Evolutionary conservation across 1,140 invertebrate genomes (phyloP), one percentile per base, ranked within the genome.

Genomic region (Sipha flava): DNA sequence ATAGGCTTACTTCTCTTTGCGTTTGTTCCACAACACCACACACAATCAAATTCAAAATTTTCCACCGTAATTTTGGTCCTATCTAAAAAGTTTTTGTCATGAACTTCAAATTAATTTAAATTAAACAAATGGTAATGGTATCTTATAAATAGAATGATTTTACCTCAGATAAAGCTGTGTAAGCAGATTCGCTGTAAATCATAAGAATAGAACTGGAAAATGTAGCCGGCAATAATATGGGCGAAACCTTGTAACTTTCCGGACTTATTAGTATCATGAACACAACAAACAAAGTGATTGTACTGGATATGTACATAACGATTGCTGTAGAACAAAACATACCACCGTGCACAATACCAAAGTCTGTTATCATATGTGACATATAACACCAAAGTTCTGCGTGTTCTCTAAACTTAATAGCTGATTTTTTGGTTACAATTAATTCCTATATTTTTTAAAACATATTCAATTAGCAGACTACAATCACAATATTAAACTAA

Each of bases 331-430:
- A 68, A 43, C 34, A 16, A 68, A 21, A 68, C 23, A 68, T 68
- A 23, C 64, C 21, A 7, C 64, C 21, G 23, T 68, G 64, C 14
- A 43, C 64, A 2, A 40, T 43, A 0, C 64, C 64, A 3, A 68
- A 68, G 43, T 68, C 64, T 6, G 31, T 68, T 37, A 68, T 68
- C 2, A 68, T 21, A 40, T 68, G 10, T 43, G 64, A 68, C 64
- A 68, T 37, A 23, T 68, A 26, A 68, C 64, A 68, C 64, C 64
- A 68, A 40, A 68, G 64, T 43, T 68, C 64, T 21, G 23, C n/a
- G 12, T 68, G 37, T 14, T 68, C 64, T 43, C 37, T 68, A 43
- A 68, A 43, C 23, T 12, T 23, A 4, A 14, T 68, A 16, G 64
- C 3, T n/a, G 64, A 68, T 23, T n/a, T 23, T 21, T 68, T 68